Evolutionary conservation across 2,888 invertebrate genomes (phyloP).

Genomic region (Sialis fuliginosa): DNA sequence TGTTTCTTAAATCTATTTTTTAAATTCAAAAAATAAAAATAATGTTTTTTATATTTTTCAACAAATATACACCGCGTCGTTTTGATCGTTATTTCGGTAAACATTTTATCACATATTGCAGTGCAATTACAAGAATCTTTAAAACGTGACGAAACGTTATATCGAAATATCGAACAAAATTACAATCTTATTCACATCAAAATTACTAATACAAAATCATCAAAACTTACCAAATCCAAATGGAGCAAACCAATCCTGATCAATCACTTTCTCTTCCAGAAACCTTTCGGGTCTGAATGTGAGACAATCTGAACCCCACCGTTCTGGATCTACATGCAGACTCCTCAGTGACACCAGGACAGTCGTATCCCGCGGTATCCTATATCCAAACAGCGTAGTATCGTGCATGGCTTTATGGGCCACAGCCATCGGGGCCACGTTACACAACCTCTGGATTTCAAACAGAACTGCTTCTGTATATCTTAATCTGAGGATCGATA

Average conservation of each 20-base stretch:
- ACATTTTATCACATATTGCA: too few species aligned
- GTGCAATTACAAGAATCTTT: too few species aligned
- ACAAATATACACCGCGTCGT: too few species aligned
- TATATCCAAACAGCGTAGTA: constrained; percentile 25
- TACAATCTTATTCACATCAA: too few species aligned
- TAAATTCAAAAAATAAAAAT: too few species aligned
- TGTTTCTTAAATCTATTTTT: too few species aligned
- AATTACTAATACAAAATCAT: too few species aligned
- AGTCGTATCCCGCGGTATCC: constrained; percentile 35
- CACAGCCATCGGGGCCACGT: constrained; percentile 33
- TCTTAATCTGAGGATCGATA: constrained; percentile 17
- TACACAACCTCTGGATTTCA: constrained; percentile 31
- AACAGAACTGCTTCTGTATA: constrained; percentile 27
- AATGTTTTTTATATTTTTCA: too few species aligned
- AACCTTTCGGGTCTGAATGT: constrained; percentile 48
- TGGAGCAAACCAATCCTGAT: constrained; percentile 36
- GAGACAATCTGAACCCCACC: constrained; percentile 39
- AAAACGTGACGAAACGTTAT: too few species aligned
- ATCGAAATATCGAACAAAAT: too few species aligned
- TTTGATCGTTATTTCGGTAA: too few species aligned
- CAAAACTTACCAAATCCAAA: constrained; percentile 44
- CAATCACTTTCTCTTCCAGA: constrained; percentile 24
- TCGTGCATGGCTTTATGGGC: constrained; percentile 29
- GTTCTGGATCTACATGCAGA: constrained; percentile 35
- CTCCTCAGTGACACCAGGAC: constrained; percentile 41